phyloP scores from a whole-genome alignment of 2,797 vertebrate genomes.

The Argentina silus region DNA sequence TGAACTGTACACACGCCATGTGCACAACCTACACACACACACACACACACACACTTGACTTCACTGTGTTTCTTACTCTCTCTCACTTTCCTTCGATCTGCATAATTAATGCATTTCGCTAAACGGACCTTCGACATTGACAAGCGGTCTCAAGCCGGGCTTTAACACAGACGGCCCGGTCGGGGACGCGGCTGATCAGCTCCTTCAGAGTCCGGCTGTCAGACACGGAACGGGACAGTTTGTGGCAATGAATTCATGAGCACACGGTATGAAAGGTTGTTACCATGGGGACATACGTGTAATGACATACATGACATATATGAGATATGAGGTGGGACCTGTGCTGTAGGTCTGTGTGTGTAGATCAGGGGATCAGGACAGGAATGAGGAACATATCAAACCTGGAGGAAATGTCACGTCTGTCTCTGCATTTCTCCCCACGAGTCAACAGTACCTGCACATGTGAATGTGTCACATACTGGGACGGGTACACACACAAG shows the following conservation, averaged over 20 bases:
- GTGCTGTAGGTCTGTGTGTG: no score
- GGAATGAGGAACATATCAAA: no score
- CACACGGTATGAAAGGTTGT: not conserved
- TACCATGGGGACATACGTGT: not conserved
- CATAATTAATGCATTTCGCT: constrained; percentile 37
- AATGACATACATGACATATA: constrained; percentile 21
- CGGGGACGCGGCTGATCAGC: not conserved
- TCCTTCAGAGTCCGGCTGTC: not conserved
- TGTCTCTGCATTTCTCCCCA: not conserved
- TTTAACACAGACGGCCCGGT: not conserved
- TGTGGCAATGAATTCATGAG: not conserved
- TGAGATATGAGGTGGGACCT: not conserved
- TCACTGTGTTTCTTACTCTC: not conserved
- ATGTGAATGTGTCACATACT: no score
- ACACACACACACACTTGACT: constrained; percentile 30
- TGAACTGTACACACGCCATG: constrained; percentile 46
- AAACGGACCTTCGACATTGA: constrained; percentile 3
- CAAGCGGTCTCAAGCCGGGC: constrained; percentile 18
- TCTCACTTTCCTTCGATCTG: constrained; percentile 23
- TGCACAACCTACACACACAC: constrained; percentile 37
- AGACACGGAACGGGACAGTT: no score
- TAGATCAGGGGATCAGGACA: no score
- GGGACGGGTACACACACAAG: no score
- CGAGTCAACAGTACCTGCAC: no score
- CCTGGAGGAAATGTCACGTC: no score